Evolutionary conservation across 2,888 invertebrate genomes (phyloP), one percentile per base, ranked within the genome.

Genomic region (Erebia palarica): DNA sequence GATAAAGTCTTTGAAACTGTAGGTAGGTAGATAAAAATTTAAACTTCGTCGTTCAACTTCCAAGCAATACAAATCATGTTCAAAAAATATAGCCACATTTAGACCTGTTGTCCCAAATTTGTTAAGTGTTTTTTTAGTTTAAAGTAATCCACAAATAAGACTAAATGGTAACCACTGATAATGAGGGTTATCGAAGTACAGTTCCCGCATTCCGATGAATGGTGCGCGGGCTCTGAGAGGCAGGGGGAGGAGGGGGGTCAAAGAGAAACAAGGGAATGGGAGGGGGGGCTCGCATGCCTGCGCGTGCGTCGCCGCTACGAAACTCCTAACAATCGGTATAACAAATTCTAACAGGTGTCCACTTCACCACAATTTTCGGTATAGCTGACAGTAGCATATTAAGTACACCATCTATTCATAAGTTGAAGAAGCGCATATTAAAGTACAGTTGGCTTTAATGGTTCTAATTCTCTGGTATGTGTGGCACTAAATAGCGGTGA

Each of bases 171-270:
- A 81, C 78, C 83, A 84, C 85, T 85, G 84, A 84, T 86, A 88
- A 88, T 86, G 85, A 87, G 85, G 84, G 85, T 86, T 86, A 85
- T 82, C 77, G 77, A 83, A 87, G 87, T 87, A 86, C 85, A 85
- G 80, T 82, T 83, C 83, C 85, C 86, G 86, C 90, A 91, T 91
- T 90, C 89, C 89, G 80, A 88, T 89, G 87, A 89, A 89, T 88
- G 86, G 86, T 85, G 84, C 79, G 69, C 68, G 81, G 82, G 78
- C 76, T 77, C 76, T 75, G 76, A 76, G 72, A 63, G 76, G 71
- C 57, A 70, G 75, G 73, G 69, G 74, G 65, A 68, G 49, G 49
- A 64, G 68, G 21, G 61, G 42, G 60, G 0, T 9, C 18, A 53
- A 16, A 53, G 53, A 55, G 55, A 55, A 47, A 76, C 74, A 71